Base-by-base conservation (phyloP, 2,113 vertebrate genomes). In the Pteruthius melanotis region DNA sequence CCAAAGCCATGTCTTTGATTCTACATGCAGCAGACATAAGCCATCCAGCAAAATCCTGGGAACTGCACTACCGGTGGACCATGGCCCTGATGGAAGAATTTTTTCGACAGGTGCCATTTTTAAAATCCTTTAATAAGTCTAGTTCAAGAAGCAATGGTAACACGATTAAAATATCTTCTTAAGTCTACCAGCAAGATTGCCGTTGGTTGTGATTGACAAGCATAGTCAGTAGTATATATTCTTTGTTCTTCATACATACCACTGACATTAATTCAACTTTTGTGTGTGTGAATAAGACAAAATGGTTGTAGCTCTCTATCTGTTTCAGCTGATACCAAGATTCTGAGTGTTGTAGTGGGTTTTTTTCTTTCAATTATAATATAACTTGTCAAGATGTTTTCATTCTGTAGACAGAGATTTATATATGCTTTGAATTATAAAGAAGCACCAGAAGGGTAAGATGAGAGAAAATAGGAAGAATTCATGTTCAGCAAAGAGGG, bases 1-100 rank as follows among this genome's bases (percentile, higher is more conserved):
- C 99, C 77, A 99, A 99, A 98, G 99, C 99, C 84, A 98, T 99
- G 98, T 99, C 99, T 69, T 97, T 99, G 98, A 98, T 99, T 94
- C 98, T 99, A 89, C 99, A 99, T 56, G 99, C 99, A 13, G 99
- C 99, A 45, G 99, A 99, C 95, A 99, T 99, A 97, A 99, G 99
- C 95, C 99, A 99, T 96, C 99, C 99, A 42, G 99, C 99, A 95
- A 99, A 99, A 97, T 94, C 95, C 91, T 99, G 99, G 99, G 95
- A 98, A 27, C 98, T 99, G 87, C 99, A 99, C 91, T 97, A 99
- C 77, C 98, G 98, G 68, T 99, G 99, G 99, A 99, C 99, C 83
- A 98, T 98, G 91, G 98, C 99, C 40, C 97, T 99, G 54, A 98
- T 99, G 97, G 99, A 99, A 97, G 99, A 99, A 97, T 99, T 99